phyloP scores from a whole-genome alignment of 2,113 vertebrate species.

The Micromys minutus region DNA sequence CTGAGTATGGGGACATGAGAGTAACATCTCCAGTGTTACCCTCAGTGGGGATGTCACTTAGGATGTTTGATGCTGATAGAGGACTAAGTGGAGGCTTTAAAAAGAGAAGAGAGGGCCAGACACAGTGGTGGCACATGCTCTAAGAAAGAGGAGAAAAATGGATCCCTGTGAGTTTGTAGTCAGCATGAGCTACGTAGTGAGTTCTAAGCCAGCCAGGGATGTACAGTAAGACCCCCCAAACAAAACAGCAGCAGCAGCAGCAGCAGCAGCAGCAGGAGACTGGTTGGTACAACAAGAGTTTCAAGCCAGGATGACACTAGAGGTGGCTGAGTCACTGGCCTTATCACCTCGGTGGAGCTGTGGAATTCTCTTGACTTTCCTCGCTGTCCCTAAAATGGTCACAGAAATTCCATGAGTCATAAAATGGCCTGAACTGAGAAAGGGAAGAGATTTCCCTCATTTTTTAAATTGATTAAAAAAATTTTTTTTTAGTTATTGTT shows the following conservation, averaged over 20 bases:
- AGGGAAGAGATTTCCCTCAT: neutral
- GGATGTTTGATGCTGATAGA: neutral
- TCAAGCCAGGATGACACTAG: neutral
- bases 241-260: neutral
- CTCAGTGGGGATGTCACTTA: neutral
- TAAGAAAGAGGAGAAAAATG: neutral
- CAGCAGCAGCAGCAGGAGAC: neutral
- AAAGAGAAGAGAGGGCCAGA: neutral
- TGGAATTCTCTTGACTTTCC: neutral
- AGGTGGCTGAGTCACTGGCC: neutral
- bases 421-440: slow-evolving; percentile 18
- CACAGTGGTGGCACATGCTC: neutral
- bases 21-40: too few relatives aligned
- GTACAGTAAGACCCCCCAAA: neutral
- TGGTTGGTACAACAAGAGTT: neutral
- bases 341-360: neutral
- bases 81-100: neutral
- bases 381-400: neutral
- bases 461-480: neutral
- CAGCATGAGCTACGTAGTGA: neutral
- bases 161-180: neutral
- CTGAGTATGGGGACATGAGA: neutral
- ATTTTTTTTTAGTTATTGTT: neutral
- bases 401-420: neutral
- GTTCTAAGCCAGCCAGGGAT: neutral